phyloP scores from a whole-genome alignment of 2,113 vertebrate species.

The Dolichotis patagonum region DNA sequence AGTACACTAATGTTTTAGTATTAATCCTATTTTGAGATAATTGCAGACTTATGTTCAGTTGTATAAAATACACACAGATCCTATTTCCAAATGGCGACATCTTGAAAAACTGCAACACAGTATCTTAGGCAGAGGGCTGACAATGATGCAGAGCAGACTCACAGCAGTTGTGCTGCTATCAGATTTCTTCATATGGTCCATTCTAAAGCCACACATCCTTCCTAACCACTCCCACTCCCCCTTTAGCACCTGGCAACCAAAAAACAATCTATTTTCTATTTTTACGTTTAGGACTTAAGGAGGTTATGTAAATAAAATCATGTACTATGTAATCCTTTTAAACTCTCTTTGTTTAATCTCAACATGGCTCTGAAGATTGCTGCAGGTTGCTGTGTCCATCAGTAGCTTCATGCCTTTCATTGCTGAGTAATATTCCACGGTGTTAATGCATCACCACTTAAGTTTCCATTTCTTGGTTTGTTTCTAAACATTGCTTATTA shows the following conservation, averaged over 20 bases:
- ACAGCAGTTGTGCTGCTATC: neutral
- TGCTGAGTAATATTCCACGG: neutral
- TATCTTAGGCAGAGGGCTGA: neutral
- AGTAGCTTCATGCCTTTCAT: neutral
- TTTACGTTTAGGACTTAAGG: neutral
- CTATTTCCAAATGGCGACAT: neutral
- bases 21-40: too few relatives aligned
- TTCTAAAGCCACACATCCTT: neutral
- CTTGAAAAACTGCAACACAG: neutral
- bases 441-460: neutral
- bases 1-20: neutral
- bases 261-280: neutral
- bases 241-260: neutral
- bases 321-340: neutral
- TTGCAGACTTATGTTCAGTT: too few relatives aligned
- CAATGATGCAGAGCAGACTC: neutral
- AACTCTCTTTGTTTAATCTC: neutral
- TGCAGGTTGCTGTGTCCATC: neutral
- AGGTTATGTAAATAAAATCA: neutral
- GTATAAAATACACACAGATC: neutral
- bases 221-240: neutral
- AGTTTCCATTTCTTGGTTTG: neutral
- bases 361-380: neutral
- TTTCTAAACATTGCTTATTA: neutral
- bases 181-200: neutral